Conservation (phyloP, 1,140 invertebrate genomes). For the Bradynema listronoti region DNA sequence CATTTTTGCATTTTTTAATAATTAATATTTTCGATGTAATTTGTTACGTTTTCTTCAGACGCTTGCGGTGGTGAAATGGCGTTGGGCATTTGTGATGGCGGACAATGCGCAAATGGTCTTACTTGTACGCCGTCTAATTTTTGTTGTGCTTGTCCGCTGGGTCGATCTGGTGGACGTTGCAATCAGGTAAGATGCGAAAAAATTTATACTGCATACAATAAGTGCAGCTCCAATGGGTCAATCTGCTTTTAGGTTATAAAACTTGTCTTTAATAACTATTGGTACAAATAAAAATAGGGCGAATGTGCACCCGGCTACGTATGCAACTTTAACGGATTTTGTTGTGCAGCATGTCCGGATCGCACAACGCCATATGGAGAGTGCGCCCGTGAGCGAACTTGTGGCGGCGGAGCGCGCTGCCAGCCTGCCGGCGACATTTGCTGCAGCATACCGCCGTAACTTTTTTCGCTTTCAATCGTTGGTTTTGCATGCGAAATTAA, state of each 20-base stretch:
- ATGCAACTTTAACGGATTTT: constrained; percentile 41
- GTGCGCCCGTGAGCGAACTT: constrained; percentile 19
- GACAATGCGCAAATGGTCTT: constrained; percentile 12
- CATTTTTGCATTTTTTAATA: too few relatives aligned
- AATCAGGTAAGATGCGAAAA: constrained; percentile 32
- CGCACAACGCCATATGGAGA: constrained; percentile 38
- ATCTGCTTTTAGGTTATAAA: too few relatives aligned
- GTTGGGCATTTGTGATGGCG: constrained; percentile 22
- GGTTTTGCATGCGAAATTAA: too few relatives aligned
- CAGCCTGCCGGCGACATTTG: constrained; percentile 19
- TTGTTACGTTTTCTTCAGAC: constrained; percentile 3
- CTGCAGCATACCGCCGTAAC: too few relatives aligned
- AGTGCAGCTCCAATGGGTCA: too few relatives aligned
- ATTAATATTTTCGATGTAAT: too few relatives aligned
- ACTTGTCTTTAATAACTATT: background rate
- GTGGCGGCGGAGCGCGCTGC: constrained; percentile 17
- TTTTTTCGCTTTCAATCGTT: too few relatives aligned
- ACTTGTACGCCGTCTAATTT: constrained; percentile 42
- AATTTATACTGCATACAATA: too few relatives aligned
- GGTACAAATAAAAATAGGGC: constrained; percentile 11
- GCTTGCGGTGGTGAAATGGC: constrained; percentile 42
- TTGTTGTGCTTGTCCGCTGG: constrained; percentile 44
- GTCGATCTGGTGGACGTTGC: constrained; percentile 33
- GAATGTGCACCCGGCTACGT: constrained; percentile 33
- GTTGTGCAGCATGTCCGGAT: constrained; percentile 41